A percentile compares a stretch with the other conserved stretches of the same genome.
phyloP scores from a whole-genome alignment of 2,888 invertebrate genomes.

The Macrophya annulata region DNA sequence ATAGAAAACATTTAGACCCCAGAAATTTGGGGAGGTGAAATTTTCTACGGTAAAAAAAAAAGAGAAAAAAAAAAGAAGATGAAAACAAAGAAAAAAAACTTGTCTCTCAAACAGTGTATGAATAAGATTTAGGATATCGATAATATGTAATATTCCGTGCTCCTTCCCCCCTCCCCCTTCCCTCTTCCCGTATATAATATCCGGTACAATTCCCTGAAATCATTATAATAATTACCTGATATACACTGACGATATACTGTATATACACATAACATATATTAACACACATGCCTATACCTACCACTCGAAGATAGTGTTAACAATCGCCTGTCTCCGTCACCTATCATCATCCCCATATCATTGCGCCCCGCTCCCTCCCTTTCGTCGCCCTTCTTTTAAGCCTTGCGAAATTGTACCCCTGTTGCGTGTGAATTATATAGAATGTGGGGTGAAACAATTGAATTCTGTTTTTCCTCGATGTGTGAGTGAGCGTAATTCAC shows the following conservation, averaged over 20 bases:
- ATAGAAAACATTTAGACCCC: constrained; percentile 8
- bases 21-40: not conserved
- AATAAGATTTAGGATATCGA: not conserved
- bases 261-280: constrained; percentile 1
- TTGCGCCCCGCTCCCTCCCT: too few species aligned
- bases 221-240: constrained; percentile 1
- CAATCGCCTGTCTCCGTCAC: constrained; percentile 14
- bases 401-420: constrained; percentile 20
- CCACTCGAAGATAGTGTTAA: constrained; percentile 7
- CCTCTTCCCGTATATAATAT: not conserved
- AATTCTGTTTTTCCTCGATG: constrained; percentile 10
- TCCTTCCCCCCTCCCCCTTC: too few species aligned
- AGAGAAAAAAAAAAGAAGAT: too few species aligned
- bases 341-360: constrained; percentile 36
- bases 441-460: constrained; percentile 4
- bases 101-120: constrained; percentile 27
- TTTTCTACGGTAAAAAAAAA: not conserved
- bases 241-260: too few species aligned
- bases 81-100: not conserved
- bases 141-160: constrained; percentile 10
- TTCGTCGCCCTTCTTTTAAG: not conserved
- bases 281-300: not conserved
- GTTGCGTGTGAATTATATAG: constrained; percentile 27
- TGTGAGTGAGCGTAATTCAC: constrained; percentile 39
- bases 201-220: not conserved